Base-by-base conservation (phyloP, 92 coral and sea anemone species). In the Palythoa grandis region DNA sequence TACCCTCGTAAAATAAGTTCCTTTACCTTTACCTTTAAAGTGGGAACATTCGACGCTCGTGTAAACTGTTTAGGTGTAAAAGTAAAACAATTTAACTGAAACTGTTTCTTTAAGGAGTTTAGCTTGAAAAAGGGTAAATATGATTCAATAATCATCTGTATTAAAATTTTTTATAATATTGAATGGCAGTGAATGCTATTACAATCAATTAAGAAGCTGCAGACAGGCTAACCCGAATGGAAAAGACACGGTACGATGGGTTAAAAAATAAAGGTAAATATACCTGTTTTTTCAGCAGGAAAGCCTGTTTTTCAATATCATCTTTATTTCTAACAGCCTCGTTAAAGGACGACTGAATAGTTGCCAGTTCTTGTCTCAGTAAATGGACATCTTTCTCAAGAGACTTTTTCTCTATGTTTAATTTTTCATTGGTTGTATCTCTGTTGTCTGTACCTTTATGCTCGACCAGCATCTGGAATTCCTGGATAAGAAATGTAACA, bases 301-400 rank as follows among this genome's bases (percentile, higher is more conserved):
- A 92, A 2, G 74, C 60, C 67, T 86, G 87, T 20, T 90, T 89
- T 52, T 84, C 87, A 29, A 85, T 85, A 3, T 89, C 95, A 39
- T 89, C 91, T 79, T 82, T 87, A 5, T 73, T 92, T 69, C 82
- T 89, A 17, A 72, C 53, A 22, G 88, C 78, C 23, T 48, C 78
- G 53, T 73, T 69, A 22, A 88, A 77, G 25, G 85, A 79, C 70
- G 79, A 23, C 52, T 85, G 95, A 8, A 75, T 35, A 35, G 77
- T 78, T 7, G 43, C 89, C 17, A 92, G 72, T 35, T 92, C 92
- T 29, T 89, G 86, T 52, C 91, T 71, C 23, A 92, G 69, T 61
- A 74, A 39, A 58, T 73, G 76, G 11, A 74, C 86, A 11, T 92
- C 91, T 58, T 92, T 90, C 72, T 92, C 92, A 67, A 89, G 79